Evolutionary conservation across 2,888 invertebrate species (phyloP).

Genomic region (Meliscaeva auricollis): DNA sequence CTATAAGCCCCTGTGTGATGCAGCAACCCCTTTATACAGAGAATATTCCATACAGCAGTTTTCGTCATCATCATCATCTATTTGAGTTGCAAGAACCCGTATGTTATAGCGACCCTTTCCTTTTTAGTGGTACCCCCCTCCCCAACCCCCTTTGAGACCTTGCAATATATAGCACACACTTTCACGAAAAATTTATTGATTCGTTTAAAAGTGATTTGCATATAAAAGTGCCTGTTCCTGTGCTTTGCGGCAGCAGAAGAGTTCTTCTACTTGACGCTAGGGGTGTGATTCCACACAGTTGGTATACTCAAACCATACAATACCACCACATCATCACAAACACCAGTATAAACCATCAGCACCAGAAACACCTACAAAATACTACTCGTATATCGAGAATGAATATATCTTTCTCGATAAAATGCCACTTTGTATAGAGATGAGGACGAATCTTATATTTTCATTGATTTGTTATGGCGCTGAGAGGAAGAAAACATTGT

Average conservation of each 20-base stretch:
- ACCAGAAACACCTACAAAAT: neutral
- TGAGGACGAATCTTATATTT: slow-evolving; percentile 74
- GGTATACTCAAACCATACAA: too few species aligned
- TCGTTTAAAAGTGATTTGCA: slow-evolving; percentile 76
- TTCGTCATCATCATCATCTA: slow-evolving; percentile 35
- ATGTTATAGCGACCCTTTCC: slow-evolving; percentile 36
- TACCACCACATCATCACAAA: slow-evolving; percentile 9
- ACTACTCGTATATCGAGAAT: neutral
- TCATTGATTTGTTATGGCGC: slow-evolving; percentile 75
- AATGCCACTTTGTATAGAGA: slow-evolving; percentile 74
- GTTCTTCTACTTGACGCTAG: slow-evolving; percentile 30
- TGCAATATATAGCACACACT: slow-evolving; percentile 28
- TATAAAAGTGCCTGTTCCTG: slow-evolving; percentile 74
- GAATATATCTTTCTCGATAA: slow-evolving; percentile 58
- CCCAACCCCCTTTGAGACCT: neutral
- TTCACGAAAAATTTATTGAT: slow-evolving; percentile 73
- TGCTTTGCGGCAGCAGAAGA: slow-evolving; percentile 43
- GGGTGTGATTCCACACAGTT: slow-evolving; percentile 31
- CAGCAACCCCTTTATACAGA: slow-evolving; percentile 5
- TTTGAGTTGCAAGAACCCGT: slow-evolving; percentile 46
- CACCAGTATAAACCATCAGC: neutral
- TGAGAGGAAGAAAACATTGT: slow-evolving; percentile 67
- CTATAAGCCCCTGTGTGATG: neutral
- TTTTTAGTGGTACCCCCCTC: slow-evolving; percentile 3
- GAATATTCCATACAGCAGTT: neutral